phyloP scores from a whole-genome alignment of 2,113 vertebrate species.

The Erythrocebus patas region DNA sequence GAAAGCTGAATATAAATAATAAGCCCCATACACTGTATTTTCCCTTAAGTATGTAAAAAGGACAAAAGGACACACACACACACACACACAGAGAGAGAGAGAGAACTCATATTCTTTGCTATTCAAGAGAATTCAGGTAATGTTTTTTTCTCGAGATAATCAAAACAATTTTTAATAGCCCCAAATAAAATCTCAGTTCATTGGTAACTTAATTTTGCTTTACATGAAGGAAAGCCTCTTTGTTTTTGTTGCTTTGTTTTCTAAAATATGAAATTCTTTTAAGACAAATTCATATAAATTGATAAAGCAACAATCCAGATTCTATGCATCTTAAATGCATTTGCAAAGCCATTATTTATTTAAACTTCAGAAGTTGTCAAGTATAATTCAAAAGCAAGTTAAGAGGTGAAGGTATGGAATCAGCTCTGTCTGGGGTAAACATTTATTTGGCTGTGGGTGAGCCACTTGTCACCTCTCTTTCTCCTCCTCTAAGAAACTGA shows the following conservation, averaged over 20 bases:
- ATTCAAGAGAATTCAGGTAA: not conserved
- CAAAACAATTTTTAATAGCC: not conserved
- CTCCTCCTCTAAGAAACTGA: not conserved
- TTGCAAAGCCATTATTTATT: not conserved
- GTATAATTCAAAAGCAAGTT: not conserved
- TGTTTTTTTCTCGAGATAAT: constrained; percentile 34
- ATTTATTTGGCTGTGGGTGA: not conserved
- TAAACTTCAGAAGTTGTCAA: not conserved
- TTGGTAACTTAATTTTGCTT: not conserved
- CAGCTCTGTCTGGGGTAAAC: not conserved
- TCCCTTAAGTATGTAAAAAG: not conserved
- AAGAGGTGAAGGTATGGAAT: not conserved
- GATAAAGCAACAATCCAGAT: not conserved
- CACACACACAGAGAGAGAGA: not conserved
- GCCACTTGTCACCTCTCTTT: not conserved
- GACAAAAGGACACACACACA: not conserved
- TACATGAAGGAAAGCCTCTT: not conserved
- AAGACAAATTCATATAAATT: not conserved
- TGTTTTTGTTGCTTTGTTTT: not conserved
- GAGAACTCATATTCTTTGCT: not conserved
- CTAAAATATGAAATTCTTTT: constrained; percentile 20
- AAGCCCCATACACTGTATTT: not conserved
- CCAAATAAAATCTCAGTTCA: not conserved
- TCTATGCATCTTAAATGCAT: not conserved
- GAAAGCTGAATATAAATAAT: not conserved